Evolutionary conservation across 2,113 vertebrate genomes (phyloP).

Genomic region (Haemorhous mexicanus): DNA sequence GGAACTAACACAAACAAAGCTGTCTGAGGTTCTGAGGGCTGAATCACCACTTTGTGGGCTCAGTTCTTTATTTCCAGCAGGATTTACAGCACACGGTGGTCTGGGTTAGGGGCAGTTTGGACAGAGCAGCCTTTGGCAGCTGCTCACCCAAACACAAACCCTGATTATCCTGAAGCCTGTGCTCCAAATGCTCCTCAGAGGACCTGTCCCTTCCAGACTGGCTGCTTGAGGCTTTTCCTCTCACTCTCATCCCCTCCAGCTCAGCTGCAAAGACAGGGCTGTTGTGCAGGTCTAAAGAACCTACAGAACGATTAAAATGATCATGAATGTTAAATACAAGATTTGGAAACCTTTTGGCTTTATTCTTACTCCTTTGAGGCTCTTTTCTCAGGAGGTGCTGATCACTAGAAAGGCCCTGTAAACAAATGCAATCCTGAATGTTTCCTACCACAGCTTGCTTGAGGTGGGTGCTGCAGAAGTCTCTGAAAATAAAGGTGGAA

Average conservation of each 20-base stretch:
- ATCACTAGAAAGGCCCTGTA: not conserved
- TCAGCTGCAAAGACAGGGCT: not conserved
- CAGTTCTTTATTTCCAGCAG: not conserved
- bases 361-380: not conserved
- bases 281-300: rapidly evolving
- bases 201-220: not conserved
- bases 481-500: not conserved
- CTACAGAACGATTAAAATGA: not conserved
- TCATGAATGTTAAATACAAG: rapidly evolving
- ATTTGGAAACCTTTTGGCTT: not conserved
- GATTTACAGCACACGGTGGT: not conserved
- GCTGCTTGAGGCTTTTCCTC: not conserved
- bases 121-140: not conserved
- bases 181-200: not conserved
- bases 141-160: not conserved
- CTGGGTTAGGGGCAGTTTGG: not conserved
- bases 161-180: not conserved
- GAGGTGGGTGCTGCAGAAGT: not conserved
- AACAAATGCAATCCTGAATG: not conserved
- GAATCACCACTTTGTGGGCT: not conserved
- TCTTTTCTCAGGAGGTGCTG: not conserved
- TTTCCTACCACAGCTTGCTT: not conserved
- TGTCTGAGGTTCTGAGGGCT: not conserved
- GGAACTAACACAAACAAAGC: conserved; percentile 31
- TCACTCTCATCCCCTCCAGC: not conserved